Percentiles rank a stretch among this genome's conserved stretches.
phyloP scores from a whole-genome alignment of 92 coral and sea anemone genomes.

The Scolanthus callimorphus region DNA sequence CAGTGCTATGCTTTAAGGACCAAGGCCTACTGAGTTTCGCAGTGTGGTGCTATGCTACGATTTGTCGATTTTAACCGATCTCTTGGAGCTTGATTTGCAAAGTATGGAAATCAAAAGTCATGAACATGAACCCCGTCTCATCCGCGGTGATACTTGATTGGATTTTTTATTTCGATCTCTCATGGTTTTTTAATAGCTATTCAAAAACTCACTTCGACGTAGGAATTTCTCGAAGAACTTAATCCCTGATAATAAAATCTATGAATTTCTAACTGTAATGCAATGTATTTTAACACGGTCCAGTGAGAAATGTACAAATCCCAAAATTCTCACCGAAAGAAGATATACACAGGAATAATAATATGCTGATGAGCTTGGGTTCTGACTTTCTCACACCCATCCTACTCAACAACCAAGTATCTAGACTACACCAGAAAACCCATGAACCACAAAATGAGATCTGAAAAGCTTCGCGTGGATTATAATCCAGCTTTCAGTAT shows the following conservation, averaged over 20 bases:
- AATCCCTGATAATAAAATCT: no score
- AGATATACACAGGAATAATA: no score
- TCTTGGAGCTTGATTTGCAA: not conserved
- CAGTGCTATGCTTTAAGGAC: not conserved
- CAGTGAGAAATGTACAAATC: no score
- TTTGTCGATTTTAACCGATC: not conserved
- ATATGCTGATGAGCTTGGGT: slow-evolving; percentile 26
- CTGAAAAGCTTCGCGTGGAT: not conserved
- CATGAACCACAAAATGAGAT: not conserved
- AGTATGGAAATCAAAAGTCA: slow-evolving; percentile 3
- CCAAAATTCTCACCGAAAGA: no score
- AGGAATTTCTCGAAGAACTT: no score
- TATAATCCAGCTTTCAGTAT: slow-evolving; percentile 8
- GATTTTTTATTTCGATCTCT: not conserved
- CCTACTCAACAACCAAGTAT: slow-evolving; percentile 23
- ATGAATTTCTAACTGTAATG: no score
- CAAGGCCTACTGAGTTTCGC: not conserved
- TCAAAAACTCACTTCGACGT: no score
- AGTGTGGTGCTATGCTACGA: not conserved
- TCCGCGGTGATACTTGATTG: not conserved
- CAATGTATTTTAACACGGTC: no score
- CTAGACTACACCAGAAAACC: slow-evolving; percentile 7
- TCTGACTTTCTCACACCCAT: slow-evolving; percentile 43
- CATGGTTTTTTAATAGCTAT: not conserved
- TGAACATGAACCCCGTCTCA: not conserved